A percentile compares a stretch with the other conserved stretches of the same genome.
phyloP scores from a whole-genome alignment of 2,888 invertebrate genomes.

The Monopis laevigella region DNA sequence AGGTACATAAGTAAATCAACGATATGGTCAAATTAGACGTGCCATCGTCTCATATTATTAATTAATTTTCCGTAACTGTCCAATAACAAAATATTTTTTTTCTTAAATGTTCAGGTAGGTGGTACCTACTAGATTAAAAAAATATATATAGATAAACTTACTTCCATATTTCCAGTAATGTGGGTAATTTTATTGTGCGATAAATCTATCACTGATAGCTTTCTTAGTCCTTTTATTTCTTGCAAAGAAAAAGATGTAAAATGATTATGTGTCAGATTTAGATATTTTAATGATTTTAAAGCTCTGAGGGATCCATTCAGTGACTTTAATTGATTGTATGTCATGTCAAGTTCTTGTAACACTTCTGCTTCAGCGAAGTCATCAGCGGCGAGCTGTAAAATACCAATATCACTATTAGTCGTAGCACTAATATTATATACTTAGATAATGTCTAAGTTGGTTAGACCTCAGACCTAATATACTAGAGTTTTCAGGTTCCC shows the following conservation, averaged over 20 bases:
- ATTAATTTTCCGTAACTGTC: background rate
- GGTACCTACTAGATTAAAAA: no score
- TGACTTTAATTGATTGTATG: slow-evolving; percentile 75
- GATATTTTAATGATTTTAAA: slow-evolving; percentile 71
- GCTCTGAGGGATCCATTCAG: slow-evolving; percentile 78
- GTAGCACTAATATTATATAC: no score
- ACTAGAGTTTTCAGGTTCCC: no score
- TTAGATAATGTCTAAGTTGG: no score
- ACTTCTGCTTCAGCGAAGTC: slow-evolving; percentile 78
- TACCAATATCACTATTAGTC: no score
- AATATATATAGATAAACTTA: no score
- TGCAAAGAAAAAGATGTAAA: slow-evolving; percentile 82
- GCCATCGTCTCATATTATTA: background rate
- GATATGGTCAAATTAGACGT: no score
- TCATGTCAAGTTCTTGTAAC: slow-evolving; percentile 75
- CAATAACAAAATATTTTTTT: no score
- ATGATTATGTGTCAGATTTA: slow-evolving; percentile 81
- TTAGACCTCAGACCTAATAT: no score
- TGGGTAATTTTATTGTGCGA: slow-evolving; percentile 78
- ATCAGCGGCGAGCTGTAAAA: slow-evolving; percentile 72
- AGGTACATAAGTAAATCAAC: no score
- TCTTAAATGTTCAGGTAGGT: no score
- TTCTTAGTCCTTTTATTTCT: slow-evolving; percentile 78
- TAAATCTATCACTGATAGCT: slow-evolving; percentile 77
- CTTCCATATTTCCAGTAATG: slow-evolving; percentile 73